Conservation (phyloP, 2,113 vertebrate species). For the Syngnathus scovelli region DNA sequence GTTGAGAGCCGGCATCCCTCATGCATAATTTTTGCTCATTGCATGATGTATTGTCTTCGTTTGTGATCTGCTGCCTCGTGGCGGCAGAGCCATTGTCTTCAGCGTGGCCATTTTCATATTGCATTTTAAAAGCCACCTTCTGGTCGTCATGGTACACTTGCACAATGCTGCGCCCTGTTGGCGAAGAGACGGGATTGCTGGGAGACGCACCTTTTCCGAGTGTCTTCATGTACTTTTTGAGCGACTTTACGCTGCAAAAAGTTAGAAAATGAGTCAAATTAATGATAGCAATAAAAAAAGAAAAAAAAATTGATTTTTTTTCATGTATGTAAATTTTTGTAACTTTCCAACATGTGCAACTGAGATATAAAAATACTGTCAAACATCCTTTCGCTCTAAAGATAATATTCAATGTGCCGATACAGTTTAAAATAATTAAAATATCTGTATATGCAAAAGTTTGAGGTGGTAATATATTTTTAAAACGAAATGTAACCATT, state of each 20-base stretch:
- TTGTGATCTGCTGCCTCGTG: slow-evolving; percentile 15
- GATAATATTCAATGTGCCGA: not conserved
- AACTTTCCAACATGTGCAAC: no score
- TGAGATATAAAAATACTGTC: no score
- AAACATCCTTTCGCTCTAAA: no score
- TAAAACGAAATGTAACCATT: not conserved
- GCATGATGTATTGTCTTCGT: slow-evolving; percentile 10
- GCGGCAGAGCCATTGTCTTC: slow-evolving; percentile 18
- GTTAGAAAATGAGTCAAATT: slow-evolving; percentile 1
- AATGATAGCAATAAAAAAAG: not conserved
- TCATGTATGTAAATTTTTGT: no score
- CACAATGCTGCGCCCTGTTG: slow-evolving; percentile 39
- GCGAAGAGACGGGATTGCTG: slow-evolving; percentile 35
- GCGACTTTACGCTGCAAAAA: slow-evolving; percentile 9
- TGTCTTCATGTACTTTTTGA: slow-evolving; percentile 38
- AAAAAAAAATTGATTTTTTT: not conserved
- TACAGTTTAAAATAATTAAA: not conserved
- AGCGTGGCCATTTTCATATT: slow-evolving; percentile 24
- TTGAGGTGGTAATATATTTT: not conserved
- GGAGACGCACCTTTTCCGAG: slow-evolving; percentile 20
- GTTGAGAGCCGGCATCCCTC: slow-evolving; percentile 24
- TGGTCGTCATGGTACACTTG: slow-evolving; percentile 47
- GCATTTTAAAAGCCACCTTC: slow-evolving; percentile 40
- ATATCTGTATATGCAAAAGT: not conserved
- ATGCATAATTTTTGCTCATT: slow-evolving; percentile 14